These are phyloP conservation scores for Malurus melanocephalus DNA, from an alignment of 2,113 vertebrate genomes.

Conservation along the genomic window DNA sequence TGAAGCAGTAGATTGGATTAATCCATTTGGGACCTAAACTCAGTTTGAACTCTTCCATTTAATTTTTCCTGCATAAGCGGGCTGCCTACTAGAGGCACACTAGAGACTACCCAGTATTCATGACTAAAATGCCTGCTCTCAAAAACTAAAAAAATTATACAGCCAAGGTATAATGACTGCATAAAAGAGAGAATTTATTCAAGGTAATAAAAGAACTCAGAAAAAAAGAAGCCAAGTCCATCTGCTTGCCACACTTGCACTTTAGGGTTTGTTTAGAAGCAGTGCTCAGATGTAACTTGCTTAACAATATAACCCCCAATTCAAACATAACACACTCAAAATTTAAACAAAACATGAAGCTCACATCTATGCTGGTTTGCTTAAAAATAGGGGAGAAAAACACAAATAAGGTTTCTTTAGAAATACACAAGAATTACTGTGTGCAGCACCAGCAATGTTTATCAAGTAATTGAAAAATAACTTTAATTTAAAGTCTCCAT, in stretches of 20 bases:
- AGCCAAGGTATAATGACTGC: not conserved
- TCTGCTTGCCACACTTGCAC: accelerated
- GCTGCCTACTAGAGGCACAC: not conserved
- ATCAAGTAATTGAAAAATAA: not conserved
- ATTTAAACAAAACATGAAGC: not conserved
- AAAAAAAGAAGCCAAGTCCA: not conserved
- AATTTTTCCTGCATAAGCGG: not conserved
- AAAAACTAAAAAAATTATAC: not conserved
- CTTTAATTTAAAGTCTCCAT: not conserved
- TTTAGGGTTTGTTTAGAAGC: not conserved
- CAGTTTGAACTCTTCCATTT: not conserved
- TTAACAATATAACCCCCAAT: not conserved
- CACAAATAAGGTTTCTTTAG: not conserved
- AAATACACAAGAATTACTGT: not conserved
- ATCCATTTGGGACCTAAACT: not conserved
- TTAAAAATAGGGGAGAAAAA: not conserved
- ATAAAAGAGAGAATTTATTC: not conserved
- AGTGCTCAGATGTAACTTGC: not conserved
- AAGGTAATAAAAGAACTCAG: not conserved
- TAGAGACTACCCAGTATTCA: not conserved
- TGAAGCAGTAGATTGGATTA: not conserved
- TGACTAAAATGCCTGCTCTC: not conserved
- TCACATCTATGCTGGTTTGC: not conserved
- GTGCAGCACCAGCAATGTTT: not conserved
- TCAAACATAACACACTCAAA: not conserved